Base-by-base conservation (phyloP, 2,113 vertebrate genomes). In the Telmatochromis sp. region DNA sequence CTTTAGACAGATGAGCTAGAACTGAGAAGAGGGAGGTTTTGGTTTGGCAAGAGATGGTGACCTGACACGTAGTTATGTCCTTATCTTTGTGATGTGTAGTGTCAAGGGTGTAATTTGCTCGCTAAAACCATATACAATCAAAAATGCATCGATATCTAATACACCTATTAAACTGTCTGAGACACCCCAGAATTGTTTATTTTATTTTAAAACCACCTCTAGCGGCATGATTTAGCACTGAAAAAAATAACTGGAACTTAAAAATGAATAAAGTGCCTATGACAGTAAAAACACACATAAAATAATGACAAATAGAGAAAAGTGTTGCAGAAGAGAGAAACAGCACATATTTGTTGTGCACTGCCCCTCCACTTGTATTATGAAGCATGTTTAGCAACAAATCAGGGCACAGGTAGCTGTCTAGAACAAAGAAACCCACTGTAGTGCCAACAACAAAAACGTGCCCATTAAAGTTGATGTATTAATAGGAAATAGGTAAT, bases 1-100 rank as follows among this genome's bases (percentile, higher is more conserved):
- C 73, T 82, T 85, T 92, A 86, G 91, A 53, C 40, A 91, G 78
- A 85, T 47, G 23, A 87, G 82, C 31, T 86, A 83, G 19, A 58
- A 65, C 11, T 86, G 50, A 8, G 50, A 65, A 11, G 19, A 71
- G 17, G 53, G 50, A 28, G 57, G 75, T 40, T 82, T 50, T 50
- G 35, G 3, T 82, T 89, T 75, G 82, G 65, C 57, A 73, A 60
- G 81, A 47, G 88, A 83, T 13, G 63, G 21, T 54, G 55, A 73
- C 23, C 81, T 86, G 85, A 88, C 42, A 73, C 45, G 86, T 86
- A 19, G 60, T 50, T 51, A 71, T 80, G 85, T 85, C 83, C 85
- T 90, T 81, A 80, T 73, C 21, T 85, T 79, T 90, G 89, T 57
- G 51, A 85, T 82, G 54, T 92, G 83, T 47, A 50, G 71, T 51